Conservation (phyloP, 2,888 invertebrate genomes). For the Graphium colonna region DNA sequence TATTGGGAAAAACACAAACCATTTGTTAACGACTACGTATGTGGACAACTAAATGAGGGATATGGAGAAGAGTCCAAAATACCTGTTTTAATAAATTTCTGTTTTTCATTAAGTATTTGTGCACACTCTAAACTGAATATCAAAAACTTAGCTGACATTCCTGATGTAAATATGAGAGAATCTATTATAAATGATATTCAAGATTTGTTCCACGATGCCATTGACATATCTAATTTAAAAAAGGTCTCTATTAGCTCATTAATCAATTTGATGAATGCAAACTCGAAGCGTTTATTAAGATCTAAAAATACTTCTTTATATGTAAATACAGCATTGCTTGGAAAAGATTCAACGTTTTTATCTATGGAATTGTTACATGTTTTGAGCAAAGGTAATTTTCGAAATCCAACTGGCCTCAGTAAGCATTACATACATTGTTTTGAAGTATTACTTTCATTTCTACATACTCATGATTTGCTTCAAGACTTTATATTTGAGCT, state of each 20-base stretch:
- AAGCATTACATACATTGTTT: conserved; percentile 66
- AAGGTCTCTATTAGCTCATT: conserved; percentile 48
- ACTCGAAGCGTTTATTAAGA: conserved; percentile 49
- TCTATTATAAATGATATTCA: conserved; percentile 56
- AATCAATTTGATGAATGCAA: conserved; percentile 43
- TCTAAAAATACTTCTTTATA: conserved; percentile 36
- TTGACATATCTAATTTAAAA: conserved; percentile 55
- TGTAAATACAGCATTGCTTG: conserved; percentile 51
- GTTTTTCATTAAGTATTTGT: conserved; percentile 61
- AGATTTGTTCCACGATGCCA: conserved; percentile 50
- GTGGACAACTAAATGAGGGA: background rate
- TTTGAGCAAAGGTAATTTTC: conserved; percentile 43
- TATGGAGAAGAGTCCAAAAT: conserved; percentile 51
- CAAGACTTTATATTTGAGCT: conserved; percentile 66
- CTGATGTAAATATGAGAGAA: conserved; percentile 50
- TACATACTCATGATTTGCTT: conserved; percentile 75
- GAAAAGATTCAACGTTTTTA: conserved; percentile 56
- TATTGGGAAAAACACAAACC: conserved; percentile 82
- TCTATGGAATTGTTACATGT: conserved; percentile 53
- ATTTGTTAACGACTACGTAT: conserved; percentile 64
- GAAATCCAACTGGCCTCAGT: conserved; percentile 39
- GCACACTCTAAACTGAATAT: conserved; percentile 56
- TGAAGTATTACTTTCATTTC: conserved; percentile 72
- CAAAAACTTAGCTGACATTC: conserved; percentile 58
- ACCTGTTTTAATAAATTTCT: conserved; percentile 53